phyloP scores from a whole-genome alignment of 2,888 invertebrate species.

The Nebria brevicollis region DNA sequence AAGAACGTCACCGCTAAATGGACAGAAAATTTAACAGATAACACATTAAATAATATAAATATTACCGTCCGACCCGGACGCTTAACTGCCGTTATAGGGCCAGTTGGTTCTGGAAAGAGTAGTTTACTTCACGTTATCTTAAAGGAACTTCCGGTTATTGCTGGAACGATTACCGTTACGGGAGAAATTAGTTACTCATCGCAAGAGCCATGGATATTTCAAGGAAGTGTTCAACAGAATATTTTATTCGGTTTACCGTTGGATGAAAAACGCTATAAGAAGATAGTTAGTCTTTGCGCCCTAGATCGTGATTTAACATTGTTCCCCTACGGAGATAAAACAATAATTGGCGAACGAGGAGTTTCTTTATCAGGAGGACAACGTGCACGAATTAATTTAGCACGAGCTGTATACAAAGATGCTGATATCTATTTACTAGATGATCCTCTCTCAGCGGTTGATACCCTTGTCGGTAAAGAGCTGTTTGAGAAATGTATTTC shows the following conservation, averaged over 20 bases:
- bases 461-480: conserved; percentile 88
- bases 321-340: conserved; percentile 85
- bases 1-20: conserved; percentile 76
- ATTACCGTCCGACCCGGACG: conserved; percentile 72
- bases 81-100: conserved; percentile 70
- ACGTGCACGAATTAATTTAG: conserved; percentile 87
- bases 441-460: conserved; percentile 94
- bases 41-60: conserved; percentile 75
- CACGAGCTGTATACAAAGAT: conserved; percentile 86
- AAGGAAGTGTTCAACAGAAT: conserved; percentile 88
- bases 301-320: conserved; percentile 78
- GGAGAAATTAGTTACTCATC: conserved; percentile 83
- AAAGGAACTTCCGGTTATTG: conserved; percentile 77
- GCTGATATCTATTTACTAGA: conserved; percentile 89
- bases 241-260: conserved; percentile 87
- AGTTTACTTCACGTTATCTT: conserved; percentile 70
- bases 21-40: conserved; percentile 68
- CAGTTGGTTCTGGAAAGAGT: conserved; percentile 75
- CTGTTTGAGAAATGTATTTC: conserved; percentile 85
- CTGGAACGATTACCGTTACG: conserved; percentile 74
- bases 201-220: conserved; percentile 89
- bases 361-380: conserved; percentile 82
- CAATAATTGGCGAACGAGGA: conserved; percentile 83
- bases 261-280: conserved; percentile 73
- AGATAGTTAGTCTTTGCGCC: conserved; percentile 76